Base-by-base conservation (phyloP, 2,113 vertebrate species). In the Neopipo cinnamomea region DNA sequence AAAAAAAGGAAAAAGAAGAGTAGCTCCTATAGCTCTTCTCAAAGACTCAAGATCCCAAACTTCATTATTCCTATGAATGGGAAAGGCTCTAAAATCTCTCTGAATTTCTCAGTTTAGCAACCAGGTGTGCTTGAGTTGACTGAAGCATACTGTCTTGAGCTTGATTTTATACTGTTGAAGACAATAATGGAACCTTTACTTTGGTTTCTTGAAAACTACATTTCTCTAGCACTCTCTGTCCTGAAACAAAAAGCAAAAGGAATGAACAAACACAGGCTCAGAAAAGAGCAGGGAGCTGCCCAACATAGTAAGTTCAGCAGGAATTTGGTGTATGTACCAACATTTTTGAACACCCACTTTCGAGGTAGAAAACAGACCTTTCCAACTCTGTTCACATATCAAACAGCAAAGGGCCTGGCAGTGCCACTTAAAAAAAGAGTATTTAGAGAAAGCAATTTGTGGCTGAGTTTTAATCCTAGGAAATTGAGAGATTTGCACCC, bases 331-430 rank as follows among this genome's bases (percentile, higher is more conserved):
- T 15, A 39, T 25, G 35, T 0, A 1, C 30, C 67, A 83, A 31
- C 50, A 62, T 2, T 74, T 67, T 14, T 73, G 33, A 91, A 67
- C 27, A 41, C 4, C 22, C 47, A 55, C 28, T 67, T 85, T 59
- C 0, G 0, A 81, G 72, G 72, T 42, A 44, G 68, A 86, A 90
- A 63, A 71, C 19, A 74, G 39, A 73, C 28, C 23, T 61, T 89
- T 39, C 50, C 47, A 71, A 47, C 30, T 65, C 31, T 25, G 13
- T 33, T 83, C 50, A 35, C 18, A n/a, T 2, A 6, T 14, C 8
- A 2, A 75, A 67, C 47, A 82, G 65, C 74, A 94, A 85, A 90
- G 71, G 42, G 85, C 37, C 55, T 31, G 58, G 49, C 67, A 92
- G 19, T 11, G 39, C 33, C 11, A 15, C 46, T 80, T 53, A 35